phyloP scores from a whole-genome alignment of 2,113 vertebrate species.

The Crotalus tigris region DNA sequence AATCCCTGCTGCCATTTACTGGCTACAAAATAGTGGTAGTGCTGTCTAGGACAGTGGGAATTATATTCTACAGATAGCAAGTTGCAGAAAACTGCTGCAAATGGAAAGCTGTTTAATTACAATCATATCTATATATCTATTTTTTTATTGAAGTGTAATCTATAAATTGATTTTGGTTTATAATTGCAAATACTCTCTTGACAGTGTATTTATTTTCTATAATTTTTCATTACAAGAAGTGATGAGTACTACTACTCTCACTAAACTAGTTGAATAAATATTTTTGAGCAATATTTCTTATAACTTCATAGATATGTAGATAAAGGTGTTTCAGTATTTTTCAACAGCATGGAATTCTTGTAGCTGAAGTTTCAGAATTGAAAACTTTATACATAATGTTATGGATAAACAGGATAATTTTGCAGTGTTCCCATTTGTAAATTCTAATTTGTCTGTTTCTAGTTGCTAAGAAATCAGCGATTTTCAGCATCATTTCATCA shows the following conservation, averaged over 20 bases:
- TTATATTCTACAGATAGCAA: not conserved
- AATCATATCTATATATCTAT: not conserved
- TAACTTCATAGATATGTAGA: not conserved
- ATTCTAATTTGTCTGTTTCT: conserved; percentile 32
- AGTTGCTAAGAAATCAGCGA: conserved; percentile 94
- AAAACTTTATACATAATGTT: not conserved
- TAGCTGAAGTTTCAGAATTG: not conserved
- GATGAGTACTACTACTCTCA: not conserved
- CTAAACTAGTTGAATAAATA: not conserved
- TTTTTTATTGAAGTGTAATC: not conserved
- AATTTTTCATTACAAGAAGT: not conserved
- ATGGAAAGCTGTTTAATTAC: not conserved
- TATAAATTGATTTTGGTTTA: not conserved
- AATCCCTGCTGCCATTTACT: not conserved
- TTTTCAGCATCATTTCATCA: conserved; percentile 94
- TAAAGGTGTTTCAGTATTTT: not conserved
- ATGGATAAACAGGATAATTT: not conserved
- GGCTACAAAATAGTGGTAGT: not conserved
- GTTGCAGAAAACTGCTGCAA: not conserved
- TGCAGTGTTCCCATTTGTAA: not conserved
- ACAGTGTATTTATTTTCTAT: not conserved
- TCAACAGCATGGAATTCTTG: not conserved
- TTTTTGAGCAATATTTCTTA: not conserved
- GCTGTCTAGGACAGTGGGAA: not conserved
- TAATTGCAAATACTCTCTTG: not conserved